Evolutionary conservation across 2,888 invertebrate species (phyloP), one percentile per base, ranked within the genome.

Genomic region (Onchidella celtica): DNA sequence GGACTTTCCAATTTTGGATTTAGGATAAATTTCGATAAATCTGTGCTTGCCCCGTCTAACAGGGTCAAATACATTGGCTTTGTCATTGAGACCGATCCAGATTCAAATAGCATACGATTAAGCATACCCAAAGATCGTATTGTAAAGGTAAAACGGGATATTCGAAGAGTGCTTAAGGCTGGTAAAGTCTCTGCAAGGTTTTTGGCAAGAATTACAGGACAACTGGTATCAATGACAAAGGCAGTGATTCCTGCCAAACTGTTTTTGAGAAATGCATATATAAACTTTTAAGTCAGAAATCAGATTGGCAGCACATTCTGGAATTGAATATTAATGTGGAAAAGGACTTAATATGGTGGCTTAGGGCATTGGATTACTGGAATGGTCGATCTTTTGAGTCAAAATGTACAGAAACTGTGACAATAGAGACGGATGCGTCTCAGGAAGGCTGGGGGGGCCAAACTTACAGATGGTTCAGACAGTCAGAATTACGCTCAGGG

Each of bases 401-500:
- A 47, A 47, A 47, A 47, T 47, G 47, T 47, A 47, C 47, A 47
- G 47, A 47, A 47, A 47, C 47, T 47, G 47, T 47, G 47, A 47
- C 47, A 47, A 47, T 47, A 47, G 47, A 47, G 47, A 47, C 47
- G 47, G 47, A 47, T 47, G 47, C 47, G 47, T 47, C 47, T 47
- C 47, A 47, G 47, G 47, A 47, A 38, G 68, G 68, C 9, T 68
- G 38, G 36, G 68, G n/a, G 68, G 4, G 34, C 32, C 1, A 68
- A 6, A 3, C 6, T 68, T 11, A 34, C 34, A 34, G 36, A 6
- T 1, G 21, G 6, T 36, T 9, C 21, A 3, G 32, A 34, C 21
- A 36, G 61, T 61, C 61, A 61, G 4, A 61, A n/a, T n/a, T 61
- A n/a, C 32, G 75, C 61, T 14, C 69, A 66, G 29, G 81, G 75